Percentiles rank a stretch among this genome's conserved stretches.
phyloP scores from a whole-genome alignment of 1,140 invertebrate genomes.

The Zelostemma sp. region DNA sequence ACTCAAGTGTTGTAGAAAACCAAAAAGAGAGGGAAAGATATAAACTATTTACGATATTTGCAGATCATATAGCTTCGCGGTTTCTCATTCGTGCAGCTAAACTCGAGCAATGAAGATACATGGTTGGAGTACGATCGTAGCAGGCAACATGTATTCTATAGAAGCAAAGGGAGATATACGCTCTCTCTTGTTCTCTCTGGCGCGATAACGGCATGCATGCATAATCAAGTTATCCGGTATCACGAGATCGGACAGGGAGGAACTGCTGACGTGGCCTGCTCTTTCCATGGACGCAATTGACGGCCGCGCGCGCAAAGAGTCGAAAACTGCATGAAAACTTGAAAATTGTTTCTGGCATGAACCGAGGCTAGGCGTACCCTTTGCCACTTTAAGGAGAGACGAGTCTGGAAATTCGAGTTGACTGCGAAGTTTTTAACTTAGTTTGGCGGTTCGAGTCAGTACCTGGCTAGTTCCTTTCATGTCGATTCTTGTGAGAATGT shows the following conservation, averaged over 20 bases:
- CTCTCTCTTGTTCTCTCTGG: constrained; percentile 11
- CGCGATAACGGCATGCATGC: constrained; percentile 9
- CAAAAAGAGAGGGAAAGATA: too few relatives aligned
- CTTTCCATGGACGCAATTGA: constrained; percentile 12
- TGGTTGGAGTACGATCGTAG: not conserved
- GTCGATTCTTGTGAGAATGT: constrained; percentile 41
- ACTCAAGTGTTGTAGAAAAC: too few relatives aligned
- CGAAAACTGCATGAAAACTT: constrained; percentile 40
- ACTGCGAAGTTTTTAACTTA: constrained; percentile 54
- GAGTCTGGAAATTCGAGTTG: constrained; percentile 44
- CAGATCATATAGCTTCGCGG: not conserved
- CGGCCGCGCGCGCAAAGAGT: constrained; percentile 13
- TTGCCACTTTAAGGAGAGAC: constrained; percentile 34
- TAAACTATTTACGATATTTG: not conserved
- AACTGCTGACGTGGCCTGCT: constrained; percentile 20
- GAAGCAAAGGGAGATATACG: constrained; percentile 7
- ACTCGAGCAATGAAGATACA: constrained; percentile 4
- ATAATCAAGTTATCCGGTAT: constrained; percentile 23
- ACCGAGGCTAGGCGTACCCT: constrained; percentile 26
- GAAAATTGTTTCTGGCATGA: constrained; percentile 42
- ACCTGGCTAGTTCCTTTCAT: constrained; percentile 42
- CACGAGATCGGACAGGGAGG: constrained; percentile 10
- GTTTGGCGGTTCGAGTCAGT: constrained; percentile 47
- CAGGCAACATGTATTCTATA: constrained; percentile 9
- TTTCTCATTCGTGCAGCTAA: constrained; percentile 8